Percentiles rank a stretch among this genome's conserved stretches.
Conservation (phyloP, 1,140 invertebrate species). For the Drosophila melanogaster region Release_6_plus_ISO1_MT NT_033779.5:14490001-14490500, state of each 20-base stretch:
- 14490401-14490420: conserved; percentile 46
- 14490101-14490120: conserved; percentile 49
- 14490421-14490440: conserved; percentile 23
- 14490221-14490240: conserved; percentile 78
- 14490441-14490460: conserved; percentile 47
- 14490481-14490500: conserved; percentile 64
- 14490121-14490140: conserved; percentile 76
- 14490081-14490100: conserved; percentile 71
- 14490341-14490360: conserved; percentile 66
- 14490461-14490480: conserved; percentile 80
- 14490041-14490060: conserved; percentile 74
- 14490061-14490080: conserved; percentile 82
- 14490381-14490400: conserved; percentile 11
- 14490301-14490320: conserved; percentile 75
- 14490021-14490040: conserved; percentile 59
- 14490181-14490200: conserved; percentile 1
- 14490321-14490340: conserved; percentile 72
- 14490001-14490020: conserved; percentile 63
- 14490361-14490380: conserved; percentile 42
- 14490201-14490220: conserved; percentile 10
- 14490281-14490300: conserved; percentile 59
- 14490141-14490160: conserved; percentile 82
- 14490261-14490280: conserved; percentile 74
- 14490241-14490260: conserved; percentile 83
- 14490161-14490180: conserved; percentile 28